Evolutionary conservation across 2,888 invertebrate genomes (phyloP).

Genomic region (Urechis unicinctus): DNA sequence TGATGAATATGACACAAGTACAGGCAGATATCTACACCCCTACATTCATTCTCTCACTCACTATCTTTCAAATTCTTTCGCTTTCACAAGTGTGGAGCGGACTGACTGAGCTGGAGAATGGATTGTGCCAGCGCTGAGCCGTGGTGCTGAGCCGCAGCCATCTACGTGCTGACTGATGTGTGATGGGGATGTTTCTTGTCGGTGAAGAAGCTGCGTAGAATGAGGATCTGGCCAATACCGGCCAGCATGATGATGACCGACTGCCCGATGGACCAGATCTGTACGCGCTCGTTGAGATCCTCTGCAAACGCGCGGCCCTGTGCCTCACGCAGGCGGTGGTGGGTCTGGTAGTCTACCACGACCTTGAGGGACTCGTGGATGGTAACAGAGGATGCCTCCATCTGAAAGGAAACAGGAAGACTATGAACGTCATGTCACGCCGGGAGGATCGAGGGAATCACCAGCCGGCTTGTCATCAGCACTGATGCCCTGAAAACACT

Average conservation of each 20-base stretch:
- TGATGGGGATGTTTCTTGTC: slow-evolving; percentile 53
- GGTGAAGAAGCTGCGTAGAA: slow-evolving; percentile 86
- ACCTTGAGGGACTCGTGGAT: slow-evolving; percentile 82
- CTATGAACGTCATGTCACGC: no score
- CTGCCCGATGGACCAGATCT: slow-evolving; percentile 79
- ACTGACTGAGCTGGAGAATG: no score
- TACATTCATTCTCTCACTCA: no score
- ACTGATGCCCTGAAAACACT: no score
- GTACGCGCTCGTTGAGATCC: slow-evolving; percentile 86
- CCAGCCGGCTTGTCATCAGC: no score
- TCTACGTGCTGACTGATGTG: background rate
- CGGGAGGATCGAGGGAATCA: no score
- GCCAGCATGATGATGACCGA: slow-evolving; percentile 77
- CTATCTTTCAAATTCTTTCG: no score
- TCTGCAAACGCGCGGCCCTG: slow-evolving; percentile 93
- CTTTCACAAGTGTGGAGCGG: no score
- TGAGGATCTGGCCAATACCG: slow-evolving; percentile 82
- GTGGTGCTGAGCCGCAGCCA: no score
- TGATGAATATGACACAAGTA: no score
- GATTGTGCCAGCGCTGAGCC: no score
- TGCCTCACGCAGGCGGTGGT: slow-evolving; percentile 88
- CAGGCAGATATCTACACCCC: no score
- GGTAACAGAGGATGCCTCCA: slow-evolving; percentile 85
- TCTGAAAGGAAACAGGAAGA: slow-evolving; percentile 55
- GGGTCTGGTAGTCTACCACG: slow-evolving; percentile 92